Evolutionary conservation across 2,888 invertebrate species (phyloP), one percentile per base, ranked within the genome.

Genomic region (Drosophila flavopinicola): DNA sequence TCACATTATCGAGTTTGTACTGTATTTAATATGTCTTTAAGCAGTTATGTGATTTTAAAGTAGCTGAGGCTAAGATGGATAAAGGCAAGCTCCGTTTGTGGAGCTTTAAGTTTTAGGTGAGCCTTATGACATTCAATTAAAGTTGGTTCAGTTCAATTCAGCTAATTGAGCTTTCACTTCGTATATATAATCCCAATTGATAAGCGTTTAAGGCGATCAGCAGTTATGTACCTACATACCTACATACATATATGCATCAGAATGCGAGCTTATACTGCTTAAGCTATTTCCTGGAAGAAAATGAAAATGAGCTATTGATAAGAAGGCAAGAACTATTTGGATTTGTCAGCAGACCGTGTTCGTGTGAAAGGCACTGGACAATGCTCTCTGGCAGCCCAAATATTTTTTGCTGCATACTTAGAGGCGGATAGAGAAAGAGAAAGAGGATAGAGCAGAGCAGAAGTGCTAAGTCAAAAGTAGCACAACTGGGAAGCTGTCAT

Each of bases 381-480:
- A 13, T 47, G 63, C 35, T 24, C 37, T 32, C 35, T 27, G 25
- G 15, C 30, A 30, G 42, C 25, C 29, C n/a, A 17, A 25, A 39
- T 24, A 48, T 53, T 45, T 44, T 38, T 44, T 35, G 39, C 9
- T 35, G 69, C 60, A 54, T 69, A 59, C 51, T 69, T 47, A 10
- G 25, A 52, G 70, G 60, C 44, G 30, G 30, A 7, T 2, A 15
- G 4, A 11, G 2, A 32, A n/a, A 2, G 27, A 3, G 13, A 3
- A 3, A 6, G 33, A 30, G 5, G 15, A 6, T 5, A 9, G n/a
- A 10, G 7, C 1, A 10, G 3, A 13, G 1, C 15, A 9, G 3
- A 15, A 11, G 3, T 13, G 33, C 4, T 11, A 17, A 17, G 33
- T 6, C 10, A 32, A 15, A 15, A 24, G 10, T 7, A 15, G 11